Base-by-base conservation (phyloP, 2,113 vertebrate genomes). In the Talpa occidentalis region DNA sequence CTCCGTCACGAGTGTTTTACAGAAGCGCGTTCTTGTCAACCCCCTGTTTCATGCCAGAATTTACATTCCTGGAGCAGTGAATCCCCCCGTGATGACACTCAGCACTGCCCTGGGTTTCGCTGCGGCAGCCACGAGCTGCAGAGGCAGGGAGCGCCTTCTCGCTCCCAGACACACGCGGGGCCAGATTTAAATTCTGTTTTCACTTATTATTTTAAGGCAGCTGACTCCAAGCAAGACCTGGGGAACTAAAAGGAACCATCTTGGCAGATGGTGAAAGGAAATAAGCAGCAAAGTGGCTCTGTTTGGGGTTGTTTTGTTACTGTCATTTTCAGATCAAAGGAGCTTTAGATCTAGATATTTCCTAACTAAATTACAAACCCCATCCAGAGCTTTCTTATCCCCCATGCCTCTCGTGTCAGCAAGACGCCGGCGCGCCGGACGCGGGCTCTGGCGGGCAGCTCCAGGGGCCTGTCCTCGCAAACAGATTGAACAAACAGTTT, bases 311-410 rank as follows among this genome's bases (percentile, higher is more conserved):
- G 62, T 79, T 94, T 86, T 76, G 72, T 95, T 92, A 76, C 95
- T 22, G 95, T 94, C 93, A 74, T 94, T 93, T 93, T 72, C 83
- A 90, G 64, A 96, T 97, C 93, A 96, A 91, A 97, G 93, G 69
- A 35, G 44, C 64, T 86, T 89, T 64, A 81, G 74, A 88, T 76
- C 86, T 91, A 76, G 69, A 76, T 82, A 76, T 94, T 95, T 92
- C 35, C 76, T 32, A 91, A 79, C 91, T 94, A 94, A 96, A 93
- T 91, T 80, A 80, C 42, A 91, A 88, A 94, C 93, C 70, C 83
- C 60, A 91, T 84, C 49, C 79, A 72, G 70, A 44, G 44, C 10
- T 0, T n/a, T 94, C 78, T 79, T 59, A 42, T 62, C 79, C 87
- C 87, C 52, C 28, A 28, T 54, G 79, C 54, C 59, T 66, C 62